Percentiles rank a stretch among this genome's conserved stretches.
Evolutionary conservation across 2,888 invertebrate genomes (phyloP).

Genomic region (Hedya salicella): DNA sequence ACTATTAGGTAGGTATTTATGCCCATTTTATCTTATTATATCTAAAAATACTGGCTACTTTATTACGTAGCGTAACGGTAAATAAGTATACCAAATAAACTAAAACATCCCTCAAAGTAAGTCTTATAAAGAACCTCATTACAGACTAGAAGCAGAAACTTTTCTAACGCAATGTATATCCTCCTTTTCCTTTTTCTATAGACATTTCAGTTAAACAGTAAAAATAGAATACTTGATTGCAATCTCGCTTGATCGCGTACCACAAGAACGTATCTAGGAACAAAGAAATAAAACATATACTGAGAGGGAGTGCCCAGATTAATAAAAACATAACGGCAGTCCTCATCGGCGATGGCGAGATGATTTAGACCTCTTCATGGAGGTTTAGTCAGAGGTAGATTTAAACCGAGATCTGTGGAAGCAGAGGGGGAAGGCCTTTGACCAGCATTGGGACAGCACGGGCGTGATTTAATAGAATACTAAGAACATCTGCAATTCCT

Average conservation of each 20-base stretch:
- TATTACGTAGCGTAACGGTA: neutral
- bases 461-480: no score
- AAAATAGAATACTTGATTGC: conserved; percentile 7
- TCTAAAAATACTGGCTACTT: no score
- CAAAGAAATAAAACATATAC: conserved; percentile 4
- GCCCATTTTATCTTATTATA: no score
- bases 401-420: no score
- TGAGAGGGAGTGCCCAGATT: neutral
- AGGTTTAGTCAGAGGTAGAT: no score
- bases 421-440: no score
- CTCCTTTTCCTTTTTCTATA: neutral
- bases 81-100: neutral
- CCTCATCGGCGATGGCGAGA: no score
- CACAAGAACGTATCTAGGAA: conserved; percentile 1
- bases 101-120: neutral
- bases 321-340: conserved; percentile 32
- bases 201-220: neutral
- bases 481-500: conserved; percentile 25
- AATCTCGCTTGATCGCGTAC: neutral
- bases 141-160: neutral
- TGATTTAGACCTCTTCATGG: no score
- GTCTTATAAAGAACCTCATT: neutral
- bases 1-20: no score
- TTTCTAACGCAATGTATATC: neutral
- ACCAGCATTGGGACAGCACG: no score